Evolutionary conservation across 2,888 invertebrate genomes (phyloP).

Genomic region (Carterocephalus palaemon): DNA sequence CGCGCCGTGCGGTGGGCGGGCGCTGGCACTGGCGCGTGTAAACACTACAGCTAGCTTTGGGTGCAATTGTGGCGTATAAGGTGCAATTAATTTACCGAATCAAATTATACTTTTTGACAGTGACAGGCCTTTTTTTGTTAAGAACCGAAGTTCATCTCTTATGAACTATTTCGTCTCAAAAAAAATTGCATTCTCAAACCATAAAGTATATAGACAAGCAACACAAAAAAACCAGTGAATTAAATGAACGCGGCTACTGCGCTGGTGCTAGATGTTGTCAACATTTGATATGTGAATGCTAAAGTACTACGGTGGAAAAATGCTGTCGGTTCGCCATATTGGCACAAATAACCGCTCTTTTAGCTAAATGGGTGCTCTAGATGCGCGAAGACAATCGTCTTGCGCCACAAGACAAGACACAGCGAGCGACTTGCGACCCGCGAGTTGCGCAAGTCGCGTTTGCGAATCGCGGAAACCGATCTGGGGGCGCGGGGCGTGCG

Average conservation of each 20-base stretch:
- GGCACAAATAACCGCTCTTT: not conserved
- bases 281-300: too few relatives aligned
- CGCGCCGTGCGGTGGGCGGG: not conserved
- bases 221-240: too few relatives aligned
- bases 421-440: slow-evolving; percentile 12
- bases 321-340: not conserved
- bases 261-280: too few relatives aligned
- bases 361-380: slow-evolving; percentile 27
- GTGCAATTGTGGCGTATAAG: slow-evolving; percentile 10
- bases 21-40: slow-evolving; percentile 6
- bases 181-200: too few relatives aligned
- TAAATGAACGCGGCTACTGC: too few relatives aligned
- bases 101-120: too few relatives aligned
- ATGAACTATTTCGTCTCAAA: too few relatives aligned
- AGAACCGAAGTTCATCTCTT: too few relatives aligned
- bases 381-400: slow-evolving; percentile 30
- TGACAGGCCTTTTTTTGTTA: too few relatives aligned
- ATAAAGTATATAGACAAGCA: too few relatives aligned
- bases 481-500: slow-evolving; percentile 27
- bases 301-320: too few relatives aligned
- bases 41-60: slow-evolving; percentile 5
- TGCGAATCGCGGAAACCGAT: slow-evolving; percentile 35
- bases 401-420: slow-evolving; percentile 27
- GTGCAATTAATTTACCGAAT: not conserved
- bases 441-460: slow-evolving; percentile 15